Percentiles rank a stretch among this genome's conserved stretches.
phyloP scores from a whole-genome alignment of 2,113 vertebrate species.

The Clupea harengus region DNA sequence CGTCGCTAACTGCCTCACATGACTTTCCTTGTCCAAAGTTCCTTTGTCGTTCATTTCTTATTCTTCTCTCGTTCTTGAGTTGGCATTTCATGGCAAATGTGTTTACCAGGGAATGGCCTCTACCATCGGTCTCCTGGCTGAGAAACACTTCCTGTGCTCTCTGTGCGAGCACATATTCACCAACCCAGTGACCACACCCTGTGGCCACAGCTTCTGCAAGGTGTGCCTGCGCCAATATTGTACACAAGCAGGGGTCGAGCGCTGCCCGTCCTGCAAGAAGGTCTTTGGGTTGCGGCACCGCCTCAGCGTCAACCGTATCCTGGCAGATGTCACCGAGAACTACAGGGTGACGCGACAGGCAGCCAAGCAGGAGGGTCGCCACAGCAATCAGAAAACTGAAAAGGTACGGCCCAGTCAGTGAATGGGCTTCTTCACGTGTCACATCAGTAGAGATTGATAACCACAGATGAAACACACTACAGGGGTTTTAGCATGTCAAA shows the following conservation, averaged over 20 bases:
- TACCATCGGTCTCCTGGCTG: constrained; percentile 58
- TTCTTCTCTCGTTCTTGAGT: neutral
- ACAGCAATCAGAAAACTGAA: neutral
- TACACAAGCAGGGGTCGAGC: constrained; percentile 57
- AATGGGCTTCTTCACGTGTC: neutral
- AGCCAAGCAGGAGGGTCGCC: constrained; percentile 1
- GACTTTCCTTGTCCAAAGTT: neutral
- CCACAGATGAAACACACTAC: neutral
- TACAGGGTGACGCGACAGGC: constrained; percentile 58
- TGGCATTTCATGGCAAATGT: neutral
- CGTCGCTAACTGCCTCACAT: neutral
- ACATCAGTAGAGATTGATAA: neutral
- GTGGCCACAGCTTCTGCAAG: constrained; percentile 75
- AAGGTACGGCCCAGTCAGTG: neutral
- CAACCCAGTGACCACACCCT: constrained; percentile 68
- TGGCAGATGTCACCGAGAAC: constrained; percentile 67
- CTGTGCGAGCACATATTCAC: constrained; percentile 70
- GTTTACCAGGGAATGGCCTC: constrained; percentile 62
- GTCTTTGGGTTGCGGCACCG: constrained; percentile 59
- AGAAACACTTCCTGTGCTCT: constrained; percentile 71
- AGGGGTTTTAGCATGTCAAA: neutral
- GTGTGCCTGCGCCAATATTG: constrained; percentile 67
- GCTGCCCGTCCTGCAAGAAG: constrained; percentile 68
- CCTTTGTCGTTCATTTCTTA: too few species aligned
- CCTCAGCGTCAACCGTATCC: constrained; percentile 67